phyloP scores from a whole-genome alignment of 2,888 invertebrate genomes.

The Lepidonotus clava region DNA sequence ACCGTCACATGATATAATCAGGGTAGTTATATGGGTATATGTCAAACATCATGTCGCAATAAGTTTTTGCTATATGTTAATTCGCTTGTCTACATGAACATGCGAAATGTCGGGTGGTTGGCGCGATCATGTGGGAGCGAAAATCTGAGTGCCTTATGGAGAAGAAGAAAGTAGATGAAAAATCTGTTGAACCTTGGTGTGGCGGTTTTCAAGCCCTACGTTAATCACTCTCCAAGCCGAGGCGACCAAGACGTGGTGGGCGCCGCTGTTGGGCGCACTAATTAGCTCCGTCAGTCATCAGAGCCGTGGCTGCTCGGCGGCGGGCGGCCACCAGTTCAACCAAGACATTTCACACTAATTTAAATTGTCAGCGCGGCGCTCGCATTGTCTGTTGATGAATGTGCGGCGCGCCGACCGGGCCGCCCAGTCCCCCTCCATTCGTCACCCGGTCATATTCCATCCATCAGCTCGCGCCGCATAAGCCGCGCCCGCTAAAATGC shows the following conservation, averaged over 20 bases:
- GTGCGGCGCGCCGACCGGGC: background rate
- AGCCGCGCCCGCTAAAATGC: conserved; percentile 41
- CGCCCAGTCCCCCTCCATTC: background rate
- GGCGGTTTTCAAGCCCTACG: background rate
- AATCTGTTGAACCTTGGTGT: background rate
- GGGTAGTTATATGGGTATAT: background rate
- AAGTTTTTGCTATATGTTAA: background rate
- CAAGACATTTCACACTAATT: conserved; percentile 54
- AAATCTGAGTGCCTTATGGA: background rate
- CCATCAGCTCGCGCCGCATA: conserved; percentile 11
- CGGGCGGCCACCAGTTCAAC: conserved; percentile 37
- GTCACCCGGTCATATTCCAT: conserved; percentile 40
- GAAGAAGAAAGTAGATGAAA: background rate
- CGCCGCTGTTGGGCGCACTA: background rate
- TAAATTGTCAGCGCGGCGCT: conserved; percentile 38
- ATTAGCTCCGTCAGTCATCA: background rate
- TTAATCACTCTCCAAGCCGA: conserved; percentile 28
- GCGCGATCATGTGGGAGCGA: background rate
- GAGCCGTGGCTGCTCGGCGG: background rate
- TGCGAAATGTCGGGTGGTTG: background rate
- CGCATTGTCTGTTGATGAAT: conserved; percentile 33
- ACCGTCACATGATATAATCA: background rate
- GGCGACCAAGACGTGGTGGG: background rate
- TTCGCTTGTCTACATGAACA: background rate
- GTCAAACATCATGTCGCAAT: background rate